Evolutionary conservation across 2,888 invertebrate genomes (phyloP).

Genomic region (Synanthedon myopaeformis): DNA sequence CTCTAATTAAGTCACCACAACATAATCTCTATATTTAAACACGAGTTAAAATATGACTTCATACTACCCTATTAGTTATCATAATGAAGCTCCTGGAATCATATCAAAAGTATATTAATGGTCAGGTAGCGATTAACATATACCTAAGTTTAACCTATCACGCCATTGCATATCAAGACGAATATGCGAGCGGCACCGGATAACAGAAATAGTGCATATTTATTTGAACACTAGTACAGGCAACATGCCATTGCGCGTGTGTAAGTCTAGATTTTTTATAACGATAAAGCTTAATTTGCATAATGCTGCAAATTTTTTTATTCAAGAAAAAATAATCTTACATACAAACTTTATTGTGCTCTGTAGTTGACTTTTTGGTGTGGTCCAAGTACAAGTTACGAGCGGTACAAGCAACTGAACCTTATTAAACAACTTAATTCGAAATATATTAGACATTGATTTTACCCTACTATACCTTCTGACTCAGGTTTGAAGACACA

Average conservation of each 20-base stretch:
- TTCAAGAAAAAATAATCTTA: conserved; percentile 37
- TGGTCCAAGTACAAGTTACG: conserved; percentile 15
- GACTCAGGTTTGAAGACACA: too few species aligned
- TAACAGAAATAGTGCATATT: not conserved
- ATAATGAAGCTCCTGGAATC: too few species aligned
- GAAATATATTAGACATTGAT: too few species aligned
- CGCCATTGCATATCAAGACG: not conserved
- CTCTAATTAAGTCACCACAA: too few species aligned
- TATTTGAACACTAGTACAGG: conserved; percentile 11
- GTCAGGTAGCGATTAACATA: too few species aligned
- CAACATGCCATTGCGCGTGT: conserved; percentile 42
- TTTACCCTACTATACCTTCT: too few species aligned
- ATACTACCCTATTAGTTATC: too few species aligned
- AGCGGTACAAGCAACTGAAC: not conserved
- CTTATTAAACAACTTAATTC: too few species aligned
- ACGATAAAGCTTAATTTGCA: conserved; percentile 52
- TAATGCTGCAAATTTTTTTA: conserved; percentile 60
- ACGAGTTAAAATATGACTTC: too few species aligned
- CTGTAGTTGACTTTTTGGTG: conserved; percentile 16
- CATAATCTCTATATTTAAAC: too few species aligned
- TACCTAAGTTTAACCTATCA: not conserved
- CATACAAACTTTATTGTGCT: conserved; percentile 37
- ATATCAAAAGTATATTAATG: too few species aligned
- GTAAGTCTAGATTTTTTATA: conserved; percentile 30
- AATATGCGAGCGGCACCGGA: not conserved